Conservation (phyloP, 1,140 invertebrate genomes). For the Drosophila obscura region DNA sequence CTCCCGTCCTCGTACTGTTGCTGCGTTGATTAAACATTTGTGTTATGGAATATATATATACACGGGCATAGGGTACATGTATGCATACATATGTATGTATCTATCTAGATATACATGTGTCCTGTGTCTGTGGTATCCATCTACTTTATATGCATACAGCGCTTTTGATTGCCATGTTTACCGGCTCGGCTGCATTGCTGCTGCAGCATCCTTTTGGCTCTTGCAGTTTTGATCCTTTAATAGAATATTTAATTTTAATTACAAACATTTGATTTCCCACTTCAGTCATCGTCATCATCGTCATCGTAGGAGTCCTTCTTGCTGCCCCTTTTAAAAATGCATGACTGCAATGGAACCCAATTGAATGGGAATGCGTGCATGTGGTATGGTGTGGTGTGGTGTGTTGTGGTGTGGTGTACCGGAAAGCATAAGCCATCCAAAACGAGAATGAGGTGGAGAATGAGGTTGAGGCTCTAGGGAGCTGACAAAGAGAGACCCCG, state of each 20-base stretch:
- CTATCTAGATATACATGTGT: neutral
- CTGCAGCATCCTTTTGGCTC: slow-evolving; percentile 62
- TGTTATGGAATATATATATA: slow-evolving; percentile 76
- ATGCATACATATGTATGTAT: slow-evolving; percentile 11
- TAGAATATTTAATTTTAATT: slow-evolving; percentile 83
- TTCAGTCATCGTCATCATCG: slow-evolving; percentile 62
- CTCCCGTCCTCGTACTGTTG: slow-evolving; percentile 18
- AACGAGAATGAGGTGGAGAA: slow-evolving; percentile 40
- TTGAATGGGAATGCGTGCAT: slow-evolving; percentile 54
- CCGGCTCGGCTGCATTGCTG: slow-evolving; percentile 57
- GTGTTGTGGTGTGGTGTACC: slow-evolving; percentile 20
- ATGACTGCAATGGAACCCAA: slow-evolving; percentile 49
- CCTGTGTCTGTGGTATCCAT: neutral
- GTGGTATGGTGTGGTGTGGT: neutral
- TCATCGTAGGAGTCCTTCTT: slow-evolving; percentile 4
- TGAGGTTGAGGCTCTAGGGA: too few relatives aligned
- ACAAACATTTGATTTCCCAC: slow-evolving; percentile 83
- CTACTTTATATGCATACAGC: slow-evolving; percentile 54
- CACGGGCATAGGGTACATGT: neutral
- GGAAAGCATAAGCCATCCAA: slow-evolving; percentile 72
- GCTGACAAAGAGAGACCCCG: too few relatives aligned
- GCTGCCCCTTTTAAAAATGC: slow-evolving; percentile 62
- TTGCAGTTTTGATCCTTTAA: slow-evolving; percentile 81
- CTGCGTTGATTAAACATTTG: slow-evolving; percentile 78
- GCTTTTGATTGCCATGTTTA: slow-evolving; percentile 77